Evolutionary conservation across 2,113 vertebrate genomes (phyloP), one percentile per base, ranked within the genome.

Genomic region (Caranx melampygus): DNA sequence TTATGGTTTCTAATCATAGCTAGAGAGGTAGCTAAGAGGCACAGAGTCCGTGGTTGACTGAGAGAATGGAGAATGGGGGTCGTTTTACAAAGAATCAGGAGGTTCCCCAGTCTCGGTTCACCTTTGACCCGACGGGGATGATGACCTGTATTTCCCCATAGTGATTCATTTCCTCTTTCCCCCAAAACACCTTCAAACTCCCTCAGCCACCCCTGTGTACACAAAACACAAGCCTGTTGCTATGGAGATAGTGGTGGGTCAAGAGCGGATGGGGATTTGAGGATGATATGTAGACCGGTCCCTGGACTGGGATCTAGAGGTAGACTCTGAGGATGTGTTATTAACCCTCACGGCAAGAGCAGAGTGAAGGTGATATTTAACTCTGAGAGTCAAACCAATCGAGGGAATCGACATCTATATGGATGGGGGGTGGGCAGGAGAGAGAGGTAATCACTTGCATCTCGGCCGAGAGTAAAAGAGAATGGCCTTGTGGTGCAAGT

Each of bases 1-100:
- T 90, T 92, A 86, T 92, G 84, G 86, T 93, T 92, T 91, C 88
- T 92, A 93, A 95, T 94, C 90, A 87, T 82, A 88, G 88, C 87
- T 52, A 3, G 54, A 33, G 73, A 87, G 75, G 69, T 75, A 85
- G 84, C 72, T 58, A 74, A 83, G 4, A 18, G 80, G 42, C 59
- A 40, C 4, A 18, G 81, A 52, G 66, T 47, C 74, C 81, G 58
- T 26, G 65, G 44, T 16, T 59, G 75, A 21, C 54, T 59, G 55
- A 63, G 78, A 59, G 71, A 80, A 55, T 20, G 61, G 74, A 64
- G 85, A 72, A 67, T 65, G 64, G 66, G 80, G 87, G 84, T 84
- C 35, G 18, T 67, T 72, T 89, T 70, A 55, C 55, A 52, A 37
- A 62, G 78, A 75, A 79, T 76, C 67, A 33, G n/a, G 40, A 31